Conservation (phyloP, 2,888 invertebrate species). For the Perdita meconis region DNA sequence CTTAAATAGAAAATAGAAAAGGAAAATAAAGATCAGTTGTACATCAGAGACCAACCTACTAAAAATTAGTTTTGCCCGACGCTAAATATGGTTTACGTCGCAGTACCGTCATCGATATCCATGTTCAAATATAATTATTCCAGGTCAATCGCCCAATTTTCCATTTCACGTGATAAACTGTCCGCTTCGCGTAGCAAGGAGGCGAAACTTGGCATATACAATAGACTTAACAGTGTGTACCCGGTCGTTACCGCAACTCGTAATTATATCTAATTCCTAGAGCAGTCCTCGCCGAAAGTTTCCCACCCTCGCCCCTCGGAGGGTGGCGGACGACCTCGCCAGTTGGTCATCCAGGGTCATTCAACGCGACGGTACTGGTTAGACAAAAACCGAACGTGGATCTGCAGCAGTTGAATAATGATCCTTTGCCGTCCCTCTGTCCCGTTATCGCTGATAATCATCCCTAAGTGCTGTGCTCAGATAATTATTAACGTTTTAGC, state of each 20-base stretch:
- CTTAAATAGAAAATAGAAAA: too few relatives aligned
- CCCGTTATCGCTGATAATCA: slow-evolving; percentile 54
- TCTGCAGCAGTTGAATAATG: slow-evolving; percentile 52
- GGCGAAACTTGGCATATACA: slow-evolving; percentile 32
- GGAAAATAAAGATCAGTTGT: too few relatives aligned
- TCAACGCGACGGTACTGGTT: slow-evolving; percentile 7
- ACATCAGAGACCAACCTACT: too few relatives aligned
- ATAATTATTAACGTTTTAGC: slow-evolving; percentile 60
- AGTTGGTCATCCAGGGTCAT: slow-evolving; percentile 2
- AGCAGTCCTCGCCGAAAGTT: slow-evolving; percentile 45
- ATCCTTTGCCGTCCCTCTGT: slow-evolving; percentile 22
- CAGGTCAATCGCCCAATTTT: slow-evolving; percentile 30
- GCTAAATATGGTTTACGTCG: too few relatives aligned
- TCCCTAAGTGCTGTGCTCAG: slow-evolving; percentile 48
- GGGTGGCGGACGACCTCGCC: too few relatives aligned
- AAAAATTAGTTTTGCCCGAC: too few relatives aligned
- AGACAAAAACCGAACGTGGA: slow-evolving; percentile 56
- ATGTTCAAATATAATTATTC: not conserved
- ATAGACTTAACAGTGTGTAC: slow-evolving; percentile 43
- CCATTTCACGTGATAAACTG: slow-evolving; percentile 35
- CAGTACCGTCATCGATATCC: too few relatives aligned
- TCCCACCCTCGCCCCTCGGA: slow-evolving; percentile 23
- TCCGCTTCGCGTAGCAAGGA: not conserved
- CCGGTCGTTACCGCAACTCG: slow-evolving; percentile 57
- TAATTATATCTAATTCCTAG: slow-evolving; percentile 67